Evolutionary conservation across 2,888 invertebrate species (phyloP), one percentile per base, ranked within the genome.

Genomic region (Belgica antarctica): DNA sequence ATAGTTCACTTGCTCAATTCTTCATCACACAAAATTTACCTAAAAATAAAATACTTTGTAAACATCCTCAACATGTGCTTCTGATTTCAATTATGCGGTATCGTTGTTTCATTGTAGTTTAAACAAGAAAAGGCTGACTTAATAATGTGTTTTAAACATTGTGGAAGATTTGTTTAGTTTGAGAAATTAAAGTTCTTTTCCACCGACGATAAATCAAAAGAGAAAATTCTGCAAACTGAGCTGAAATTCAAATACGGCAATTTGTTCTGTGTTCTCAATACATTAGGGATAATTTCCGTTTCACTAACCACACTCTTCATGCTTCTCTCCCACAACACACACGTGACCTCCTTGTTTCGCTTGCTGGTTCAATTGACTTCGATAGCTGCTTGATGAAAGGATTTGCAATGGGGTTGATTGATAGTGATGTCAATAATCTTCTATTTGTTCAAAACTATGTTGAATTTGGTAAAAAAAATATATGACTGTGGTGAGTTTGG

Each of bases 221-320:
- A 52, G 52, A 52, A 52, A 17, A n/a, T 46, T 46, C 15, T n/a
- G n/a, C n/a, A n/a, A n/a, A n/a, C n/a, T 46, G 12, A 46, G n/a
- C n/a, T n/a, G 46, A 46, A 46, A 46, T n/a, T 10, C n/a, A 24
- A 52, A 17, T 7, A 5, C 19, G 19, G 24, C 19, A 52, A 22
- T 12, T 24, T 22, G 22, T 27, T 24, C 1, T 24, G n/a, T 24
- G 59, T 19, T 59, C 25, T 27, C 59, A 59, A 27, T 59, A 24
- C 27, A n/a, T n/a, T 59, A 28, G 27, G 71, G 71, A 72, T 71
- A 72, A 73, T 72, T 73, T 73, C 72, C 73, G 72, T 72, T 68
- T 72, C 69, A 72, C 52, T 72, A 72, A 73, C 73, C 73, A 66
- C 72, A 73, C 63, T 70, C 71, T 71, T 66, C 68, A 63, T 31